phyloP scores from a whole-genome alignment of 2,113 vertebrate species.

The Pogonocichla stellata region DNA sequence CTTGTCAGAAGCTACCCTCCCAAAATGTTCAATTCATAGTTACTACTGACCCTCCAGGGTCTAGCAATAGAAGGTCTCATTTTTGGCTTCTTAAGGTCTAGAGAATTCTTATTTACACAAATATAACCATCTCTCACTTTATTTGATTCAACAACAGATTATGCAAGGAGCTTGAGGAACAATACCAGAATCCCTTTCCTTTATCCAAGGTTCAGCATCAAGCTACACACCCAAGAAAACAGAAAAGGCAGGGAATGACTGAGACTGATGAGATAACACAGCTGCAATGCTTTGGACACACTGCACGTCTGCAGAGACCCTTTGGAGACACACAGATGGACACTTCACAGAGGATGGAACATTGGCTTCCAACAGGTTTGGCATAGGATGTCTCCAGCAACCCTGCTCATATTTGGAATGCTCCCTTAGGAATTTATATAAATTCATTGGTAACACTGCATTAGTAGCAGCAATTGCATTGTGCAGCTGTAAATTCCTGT shows the following conservation, averaged over 20 bases:
- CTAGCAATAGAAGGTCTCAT: not conserved
- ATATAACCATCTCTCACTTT: not conserved
- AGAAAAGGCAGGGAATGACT: slow-evolving; percentile 33
- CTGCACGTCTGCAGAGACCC: not conserved
- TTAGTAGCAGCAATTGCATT: not conserved
- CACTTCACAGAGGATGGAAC: slow-evolving; percentile 9
- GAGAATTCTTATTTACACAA: not conserved
- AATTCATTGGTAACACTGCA: not conserved
- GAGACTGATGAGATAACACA: not conserved
- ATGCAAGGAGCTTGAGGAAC: not conserved
- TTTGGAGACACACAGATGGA: not conserved
- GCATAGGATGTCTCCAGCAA: not conserved
- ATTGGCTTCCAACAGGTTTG: not conserved
- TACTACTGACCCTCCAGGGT: slow-evolving; percentile 36
- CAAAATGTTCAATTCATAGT: not conserved
- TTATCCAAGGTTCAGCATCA: slow-evolving; percentile 30
- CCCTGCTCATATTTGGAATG: not conserved
- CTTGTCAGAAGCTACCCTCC: slow-evolving; percentile 39
- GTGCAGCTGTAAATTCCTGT: not conserved
- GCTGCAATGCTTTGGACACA: slow-evolving; percentile 8
- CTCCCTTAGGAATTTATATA: not conserved
- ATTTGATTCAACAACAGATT: not conserved
- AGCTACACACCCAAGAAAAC: slow-evolving; percentile 19
- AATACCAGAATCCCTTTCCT: slow-evolving; percentile 17
- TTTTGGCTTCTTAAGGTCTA: not conserved